Percentiles rank a stretch among this genome's conserved stretches.
phyloP scores from a whole-genome alignment of 2,888 invertebrate genomes.

The Papilio gigon region DNA sequence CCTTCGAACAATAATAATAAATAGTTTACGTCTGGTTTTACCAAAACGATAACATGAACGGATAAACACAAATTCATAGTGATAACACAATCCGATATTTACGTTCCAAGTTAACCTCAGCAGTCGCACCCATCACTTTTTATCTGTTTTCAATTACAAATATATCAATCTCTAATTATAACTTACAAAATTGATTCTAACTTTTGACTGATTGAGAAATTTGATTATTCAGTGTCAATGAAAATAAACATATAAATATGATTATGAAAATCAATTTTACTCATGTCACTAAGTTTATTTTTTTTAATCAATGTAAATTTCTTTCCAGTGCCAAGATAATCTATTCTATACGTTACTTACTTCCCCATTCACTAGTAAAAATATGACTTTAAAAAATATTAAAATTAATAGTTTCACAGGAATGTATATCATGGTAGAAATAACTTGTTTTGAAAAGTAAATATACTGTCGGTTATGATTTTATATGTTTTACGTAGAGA shows the following conservation, averaged over 20 bases:
- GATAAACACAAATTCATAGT: not conserved
- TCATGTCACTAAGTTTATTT: too few relatives aligned
- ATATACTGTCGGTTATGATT: constrained; percentile 18
- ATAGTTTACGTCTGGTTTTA: not conserved
- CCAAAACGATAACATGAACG: constrained; percentile 5
- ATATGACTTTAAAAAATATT: not conserved
- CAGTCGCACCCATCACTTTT: not conserved
- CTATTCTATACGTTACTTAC: constrained; percentile 32
- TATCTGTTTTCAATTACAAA: not conserved
- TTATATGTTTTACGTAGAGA: constrained; percentile 53
- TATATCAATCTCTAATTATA: not conserved
- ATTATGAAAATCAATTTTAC: not conserved
- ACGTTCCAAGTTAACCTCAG: not conserved
- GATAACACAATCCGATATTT: constrained; percentile 4
- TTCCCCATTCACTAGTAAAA: constrained; percentile 23
- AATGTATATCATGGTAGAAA: constrained; percentile 30
- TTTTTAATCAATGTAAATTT: too few relatives aligned
- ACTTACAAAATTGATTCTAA: not conserved
- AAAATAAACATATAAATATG: too few relatives aligned
- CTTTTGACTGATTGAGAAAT: too few relatives aligned
- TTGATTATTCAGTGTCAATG: not conserved
- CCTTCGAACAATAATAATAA: not conserved
- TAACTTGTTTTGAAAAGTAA: constrained; percentile 25
- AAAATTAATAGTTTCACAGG: constrained; percentile 23
- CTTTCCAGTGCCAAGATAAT: too few relatives aligned